Base-by-base conservation (phyloP, 2,113 vertebrate species). In the Odobenus rosmarus region DNA sequence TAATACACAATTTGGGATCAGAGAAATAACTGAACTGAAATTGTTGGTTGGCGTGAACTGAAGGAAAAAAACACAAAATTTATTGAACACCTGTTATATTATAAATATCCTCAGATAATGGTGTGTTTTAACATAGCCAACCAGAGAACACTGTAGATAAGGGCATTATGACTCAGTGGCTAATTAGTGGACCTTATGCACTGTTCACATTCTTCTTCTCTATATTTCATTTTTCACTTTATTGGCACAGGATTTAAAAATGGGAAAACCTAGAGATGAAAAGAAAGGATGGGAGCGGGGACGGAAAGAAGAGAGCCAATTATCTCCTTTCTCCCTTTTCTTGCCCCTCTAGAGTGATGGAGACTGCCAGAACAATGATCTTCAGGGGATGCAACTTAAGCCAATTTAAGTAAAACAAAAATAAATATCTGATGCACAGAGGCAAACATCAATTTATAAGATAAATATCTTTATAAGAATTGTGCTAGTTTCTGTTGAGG, bases 381-480 rank as follows among this genome's bases (percentile, higher is more conserved):
- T 93, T 84, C 12, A 49, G 59, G 76, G 69, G n/a, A 67, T 95
- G 59, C 42, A 93, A 62, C 69, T 97, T 96, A 95, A 95, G 69
- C n/a, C 53, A 83, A 71, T 88, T 97, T 90, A 97, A 95, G 62
- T 90, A 94, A 96, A 97, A 93, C 79, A 97, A 95, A 96, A 96
- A 93, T n/a, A 98, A 97, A 92, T 88, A 89, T 64, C 90, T 95
- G 81, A 91, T 94, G 46, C 71, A 84, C 19, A 77, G 97, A 95
- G 77, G 85, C 69, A 95, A 97, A 97, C 88, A 97, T 57, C 90
- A 96, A 69, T 94, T 95, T 96, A 67, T 93, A 94, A 96, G 88
- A 82, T 88, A 96, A 97, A 96, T 31, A 91, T 69, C 12, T 74
- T 79, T 84, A 61, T 79, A 92, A 79, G 64, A 90, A 93, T 94